Evolutionary conservation across 2,113 vertebrate genomes (phyloP).

Genomic region (Haplochromis burtoni): DNA sequence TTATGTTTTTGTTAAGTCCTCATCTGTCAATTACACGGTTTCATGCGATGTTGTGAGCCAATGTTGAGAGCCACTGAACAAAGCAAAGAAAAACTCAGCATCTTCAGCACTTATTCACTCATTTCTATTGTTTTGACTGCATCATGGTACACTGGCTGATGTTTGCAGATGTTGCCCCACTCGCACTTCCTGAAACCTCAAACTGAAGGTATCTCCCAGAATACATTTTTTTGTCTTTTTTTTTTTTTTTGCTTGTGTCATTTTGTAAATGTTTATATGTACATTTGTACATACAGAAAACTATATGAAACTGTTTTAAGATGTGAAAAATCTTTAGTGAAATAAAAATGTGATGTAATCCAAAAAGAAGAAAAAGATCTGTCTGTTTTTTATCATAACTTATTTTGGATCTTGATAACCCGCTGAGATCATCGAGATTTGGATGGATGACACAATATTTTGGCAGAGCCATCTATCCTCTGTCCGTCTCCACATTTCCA

Average conservation of each 20-base stretch:
- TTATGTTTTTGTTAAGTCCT: neutral
- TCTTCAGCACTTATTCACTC: constrained; percentile 3
- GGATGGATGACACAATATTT: constrained; percentile 19
- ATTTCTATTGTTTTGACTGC: neutral
- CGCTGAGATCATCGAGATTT: neutral
- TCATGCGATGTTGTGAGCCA: neutral
- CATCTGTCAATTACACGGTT: neutral
- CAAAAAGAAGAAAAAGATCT: neutral
- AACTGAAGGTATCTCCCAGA: constrained; percentile 24
- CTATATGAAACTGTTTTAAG: constrained; percentile 63
- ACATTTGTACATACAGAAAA: constrained; percentile 70
- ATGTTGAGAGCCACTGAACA: neutral
- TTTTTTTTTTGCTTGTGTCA: neutral
- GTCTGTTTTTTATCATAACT: neutral
- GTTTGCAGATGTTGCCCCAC: constrained; percentile 1
- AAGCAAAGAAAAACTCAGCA: neutral
- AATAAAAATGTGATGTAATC: constrained; percentile 19
- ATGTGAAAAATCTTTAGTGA: constrained; percentile 49
- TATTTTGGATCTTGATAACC: neutral
- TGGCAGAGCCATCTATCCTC: constrained; percentile 9
- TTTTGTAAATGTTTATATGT: constrained; percentile 66
- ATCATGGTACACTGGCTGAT: constrained; percentile 47
- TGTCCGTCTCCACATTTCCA: neutral
- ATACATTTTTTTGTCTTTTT: neutral
- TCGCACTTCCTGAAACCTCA: constrained; percentile 24